Evolutionary conservation across 2,113 vertebrate species (phyloP), one percentile per base, ranked within the genome.

Genomic region (Morone saxatilis): DNA sequence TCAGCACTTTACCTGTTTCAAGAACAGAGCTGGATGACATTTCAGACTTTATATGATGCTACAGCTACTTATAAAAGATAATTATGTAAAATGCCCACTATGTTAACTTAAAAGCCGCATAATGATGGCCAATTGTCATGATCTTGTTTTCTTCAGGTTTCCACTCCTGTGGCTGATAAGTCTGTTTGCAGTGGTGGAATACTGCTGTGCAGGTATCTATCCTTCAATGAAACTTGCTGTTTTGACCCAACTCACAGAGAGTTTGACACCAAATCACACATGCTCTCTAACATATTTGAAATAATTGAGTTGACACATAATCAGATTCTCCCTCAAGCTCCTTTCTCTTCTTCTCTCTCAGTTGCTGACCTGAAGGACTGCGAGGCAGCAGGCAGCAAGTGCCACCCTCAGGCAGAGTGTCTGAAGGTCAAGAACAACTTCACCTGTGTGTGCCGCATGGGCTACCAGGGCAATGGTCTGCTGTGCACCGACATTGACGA

Each of bases 401-500:
- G 96, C 78, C 89, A 95, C 70, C 31, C 71, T 45, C 38, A 94
- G 2, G 95, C 95, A 0, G 91, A 96, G 0, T 97, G 96, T 84
- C 67, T 94, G 53, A 93, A 91, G 73, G 86, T 88, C 57, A 81
- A 75, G 1, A 86, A 36, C 40, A 90, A 31, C 47, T 94, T 86
- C 81, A 82, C 85, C 60, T 96, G 95, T 17, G 79, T 20, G 6
- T 96, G 96, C 70, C 66, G 7, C 40, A 87, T 73, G 13, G 96
- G 96, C 43, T 96, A 89, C 89, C 86, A 86, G 9, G 96, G 96
- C 1, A 60, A 93, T 7, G 96, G 96, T 19, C 22, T 87, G 4
- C 22, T 61, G 41, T 96, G 96, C 67, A 81, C 2, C 0, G 96
- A 97, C 88, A 90, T 96, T 0, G 90, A 97, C 6, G 96, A 97